A percentile compares a stretch with the other conserved stretches of the same genome.
phyloP scores from a whole-genome alignment of 2,888 invertebrate species.

The Neoaliturus tenellus region DNA sequence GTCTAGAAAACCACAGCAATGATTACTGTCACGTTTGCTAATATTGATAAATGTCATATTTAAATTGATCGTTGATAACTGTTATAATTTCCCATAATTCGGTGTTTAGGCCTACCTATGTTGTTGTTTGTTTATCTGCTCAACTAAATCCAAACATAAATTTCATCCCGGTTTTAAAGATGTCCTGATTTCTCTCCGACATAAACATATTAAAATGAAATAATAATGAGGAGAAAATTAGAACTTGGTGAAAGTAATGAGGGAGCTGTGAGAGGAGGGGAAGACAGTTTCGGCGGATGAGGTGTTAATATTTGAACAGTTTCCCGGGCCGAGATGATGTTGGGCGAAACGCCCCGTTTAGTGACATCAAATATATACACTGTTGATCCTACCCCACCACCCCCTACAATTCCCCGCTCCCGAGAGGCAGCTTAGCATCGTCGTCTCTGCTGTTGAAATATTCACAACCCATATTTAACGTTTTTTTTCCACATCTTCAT shows the following conservation, averaged over 20 bases:
- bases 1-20: no score
- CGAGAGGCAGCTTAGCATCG: neutral
- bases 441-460: neutral
- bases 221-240: neutral
- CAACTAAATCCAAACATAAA: no score
- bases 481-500: no score
- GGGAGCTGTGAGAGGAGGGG: neutral
- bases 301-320: conserved; percentile 1
- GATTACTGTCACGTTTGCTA: no score
- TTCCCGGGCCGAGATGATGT: neutral
- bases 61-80: no score
- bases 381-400: neutral
- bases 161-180: no score
- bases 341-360: conserved; percentile 7
- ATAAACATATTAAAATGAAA: no score
- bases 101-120: no score
- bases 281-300: neutral
- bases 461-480: neutral
- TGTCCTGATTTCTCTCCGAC: no score
- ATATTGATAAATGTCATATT: no score
- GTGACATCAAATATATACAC: conserved; percentile 7
- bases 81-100: no score
- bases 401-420: neutral
- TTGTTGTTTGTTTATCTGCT: no score
- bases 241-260: neutral